phyloP scores from a whole-genome alignment of 2,888 invertebrate species.

The Polymixis flavicincta region DNA sequence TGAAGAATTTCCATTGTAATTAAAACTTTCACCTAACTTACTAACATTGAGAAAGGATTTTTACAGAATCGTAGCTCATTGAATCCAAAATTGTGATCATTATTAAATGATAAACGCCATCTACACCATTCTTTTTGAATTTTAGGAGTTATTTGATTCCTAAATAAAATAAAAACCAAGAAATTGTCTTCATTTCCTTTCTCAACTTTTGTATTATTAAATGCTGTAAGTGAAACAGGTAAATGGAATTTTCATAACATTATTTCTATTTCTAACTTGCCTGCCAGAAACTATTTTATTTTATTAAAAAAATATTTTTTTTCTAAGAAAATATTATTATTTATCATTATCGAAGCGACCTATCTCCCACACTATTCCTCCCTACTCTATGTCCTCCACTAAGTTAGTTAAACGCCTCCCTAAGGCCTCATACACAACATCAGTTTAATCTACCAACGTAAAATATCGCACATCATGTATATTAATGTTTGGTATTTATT shows the following conservation, averaged over 20 bases:
- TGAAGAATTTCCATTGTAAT: no score
- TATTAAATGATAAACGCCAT: no score
- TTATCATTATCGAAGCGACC: background rate
- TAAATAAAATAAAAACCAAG: background rate
- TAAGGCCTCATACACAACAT: conserved; percentile 81
- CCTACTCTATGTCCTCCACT: conserved; percentile 69
- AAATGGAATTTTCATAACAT: background rate
- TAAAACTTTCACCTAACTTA: no score
- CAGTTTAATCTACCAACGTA: conserved; percentile 84
- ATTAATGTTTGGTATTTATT: conserved; percentile 85
- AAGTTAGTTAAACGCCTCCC: conserved; percentile 85
- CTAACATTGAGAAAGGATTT: background rate
- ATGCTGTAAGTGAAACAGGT: background rate
- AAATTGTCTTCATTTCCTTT: background rate
- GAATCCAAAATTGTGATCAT: background rate
- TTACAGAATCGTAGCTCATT: background rate
- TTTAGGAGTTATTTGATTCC: no score
- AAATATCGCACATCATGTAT: conserved; percentile 86
- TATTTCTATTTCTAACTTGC: no score
- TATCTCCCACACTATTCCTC: conserved; percentile 34
- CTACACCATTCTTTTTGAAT: no score
- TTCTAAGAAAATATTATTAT: background rate
- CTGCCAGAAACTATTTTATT: no score
- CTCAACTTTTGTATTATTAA: background rate
- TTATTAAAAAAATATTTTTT: background rate